Base-by-base conservation (phyloP, 2,888 invertebrate genomes). In the Boloria euphrosyne region DNA sequence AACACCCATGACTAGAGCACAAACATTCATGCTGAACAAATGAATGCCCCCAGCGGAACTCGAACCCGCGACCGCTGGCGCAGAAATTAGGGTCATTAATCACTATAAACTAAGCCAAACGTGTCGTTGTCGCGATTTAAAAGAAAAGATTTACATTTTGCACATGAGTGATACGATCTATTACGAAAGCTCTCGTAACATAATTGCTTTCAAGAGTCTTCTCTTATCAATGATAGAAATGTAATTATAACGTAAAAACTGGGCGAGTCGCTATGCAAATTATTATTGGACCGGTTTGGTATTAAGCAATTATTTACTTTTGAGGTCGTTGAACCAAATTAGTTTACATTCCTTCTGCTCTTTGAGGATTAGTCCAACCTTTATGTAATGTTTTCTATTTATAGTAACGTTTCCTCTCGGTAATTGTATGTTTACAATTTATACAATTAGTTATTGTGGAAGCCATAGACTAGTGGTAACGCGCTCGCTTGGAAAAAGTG, bases 231-330 rank as follows among this genome's bases (percentile, higher is more conserved):
- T 62, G 46, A 53, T 38, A 62, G 17, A 46, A 22, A 50, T n/a
- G 38, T 43, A 62, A 49, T 55, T 31, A 58, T 44, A 31, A 22
- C 7, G 31, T 27, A 52, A 54, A 51, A 52, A 44, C 17, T 57
- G n/a, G 57, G 49, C 16, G 22, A 16, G 44, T 49, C 27, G 27
- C 13, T 58, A 58, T 58, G 64, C 46, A 58, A 51, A 58, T 58
- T 51, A 58, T 58, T 51, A 17, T 52, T 50, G 13, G 52, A 64
- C 64, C 31, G 31, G 64, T 52, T 44, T 46, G 14, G 6, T 58
- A 58, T 52, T 58, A 46, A 27, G 52, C 44, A 64, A 58, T 58
- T 64, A 58, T 64, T 51, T 64, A 63, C 57, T 31, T 57, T 50
- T n/a, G 27, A 58, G 58, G 27, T 52, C 31, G 31, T 46, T 64